Evolutionary conservation across 1,140 invertebrate genomes (phyloP).

Genomic region (Euschistus heros): DNA sequence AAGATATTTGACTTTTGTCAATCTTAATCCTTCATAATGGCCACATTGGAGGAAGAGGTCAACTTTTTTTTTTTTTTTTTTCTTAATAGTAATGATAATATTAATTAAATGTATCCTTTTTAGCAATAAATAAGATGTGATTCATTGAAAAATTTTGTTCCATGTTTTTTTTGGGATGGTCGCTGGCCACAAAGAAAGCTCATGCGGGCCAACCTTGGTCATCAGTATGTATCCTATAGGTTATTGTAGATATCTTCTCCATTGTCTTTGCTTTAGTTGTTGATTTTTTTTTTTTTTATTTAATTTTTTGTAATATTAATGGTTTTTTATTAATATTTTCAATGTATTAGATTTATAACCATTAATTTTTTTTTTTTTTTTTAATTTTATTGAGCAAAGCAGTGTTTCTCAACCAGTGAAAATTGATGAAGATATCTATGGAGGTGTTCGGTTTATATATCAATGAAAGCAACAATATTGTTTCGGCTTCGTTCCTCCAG

Average conservation of each 20-base stretch:
- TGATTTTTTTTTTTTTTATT: background rate
- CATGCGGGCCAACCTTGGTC: background rate
- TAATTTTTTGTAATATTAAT: background rate
- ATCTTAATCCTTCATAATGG: background rate
- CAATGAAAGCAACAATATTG: too few species aligned
- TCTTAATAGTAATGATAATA: background rate
- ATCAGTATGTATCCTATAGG: slow-evolving; percentile 5
- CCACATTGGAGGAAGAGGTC: background rate
- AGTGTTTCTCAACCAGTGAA: slow-evolving; percentile 5
- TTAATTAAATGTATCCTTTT: background rate
- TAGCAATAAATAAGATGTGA: background rate
- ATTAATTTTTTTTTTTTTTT: background rate
- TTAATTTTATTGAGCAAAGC: slow-evolving; percentile 1
- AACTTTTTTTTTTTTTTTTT: too few species aligned
- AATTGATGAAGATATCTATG: background rate
- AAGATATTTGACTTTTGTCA: too few species aligned
- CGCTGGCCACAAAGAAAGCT: background rate
- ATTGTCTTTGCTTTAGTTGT: slow-evolving; percentile 7
- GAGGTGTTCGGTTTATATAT: too few species aligned
- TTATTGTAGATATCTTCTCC: slow-evolving; percentile 8
- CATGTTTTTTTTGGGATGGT: slow-evolving; percentile 8
- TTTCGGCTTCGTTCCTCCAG: too few species aligned
- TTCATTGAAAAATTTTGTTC: slow-evolving; percentile 7
- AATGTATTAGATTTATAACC: background rate
- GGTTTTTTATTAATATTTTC: background rate